Conservation (phyloP, 2,113 vertebrate species). For the Rattus rattus region DNA sequence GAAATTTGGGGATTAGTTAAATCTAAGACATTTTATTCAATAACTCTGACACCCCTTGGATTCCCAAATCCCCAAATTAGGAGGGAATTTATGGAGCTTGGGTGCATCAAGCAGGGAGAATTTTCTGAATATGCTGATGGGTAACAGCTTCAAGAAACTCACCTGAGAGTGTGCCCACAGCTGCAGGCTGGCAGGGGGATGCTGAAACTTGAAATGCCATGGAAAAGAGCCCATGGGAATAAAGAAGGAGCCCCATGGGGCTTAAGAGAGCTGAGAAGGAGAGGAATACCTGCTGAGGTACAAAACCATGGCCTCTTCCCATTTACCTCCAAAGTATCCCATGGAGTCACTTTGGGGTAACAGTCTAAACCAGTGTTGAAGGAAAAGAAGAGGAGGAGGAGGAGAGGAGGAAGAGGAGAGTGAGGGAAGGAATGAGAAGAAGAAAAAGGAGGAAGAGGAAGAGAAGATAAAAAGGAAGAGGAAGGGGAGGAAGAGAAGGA, state of each 20-base stretch:
- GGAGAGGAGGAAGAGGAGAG: too few species aligned
- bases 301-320: background rate
- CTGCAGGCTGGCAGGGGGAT: background rate
- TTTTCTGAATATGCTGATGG: background rate
- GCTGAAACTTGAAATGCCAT: background rate
- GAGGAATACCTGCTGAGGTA: background rate
- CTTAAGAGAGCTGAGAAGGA: background rate
- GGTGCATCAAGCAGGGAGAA: background rate
- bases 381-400: background rate
- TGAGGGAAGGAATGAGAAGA: too few species aligned
- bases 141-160: background rate
- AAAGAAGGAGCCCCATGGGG: background rate
- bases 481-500: too few species aligned
- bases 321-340: background rate
- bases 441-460: too few species aligned
- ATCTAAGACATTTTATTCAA: constrained; percentile 55
- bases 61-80: constrained; percentile 16
- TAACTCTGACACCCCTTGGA: background rate
- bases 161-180: background rate
- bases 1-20: constrained; percentile 60
- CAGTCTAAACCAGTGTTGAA: background rate
- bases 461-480: too few species aligned
- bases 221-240: background rate
- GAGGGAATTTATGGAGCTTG: background rate
- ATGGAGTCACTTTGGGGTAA: background rate